Evolutionary conservation across 2,797 vertebrate genomes (phyloP).

Genomic region (Helicolenus hilgendorfi): DNA sequence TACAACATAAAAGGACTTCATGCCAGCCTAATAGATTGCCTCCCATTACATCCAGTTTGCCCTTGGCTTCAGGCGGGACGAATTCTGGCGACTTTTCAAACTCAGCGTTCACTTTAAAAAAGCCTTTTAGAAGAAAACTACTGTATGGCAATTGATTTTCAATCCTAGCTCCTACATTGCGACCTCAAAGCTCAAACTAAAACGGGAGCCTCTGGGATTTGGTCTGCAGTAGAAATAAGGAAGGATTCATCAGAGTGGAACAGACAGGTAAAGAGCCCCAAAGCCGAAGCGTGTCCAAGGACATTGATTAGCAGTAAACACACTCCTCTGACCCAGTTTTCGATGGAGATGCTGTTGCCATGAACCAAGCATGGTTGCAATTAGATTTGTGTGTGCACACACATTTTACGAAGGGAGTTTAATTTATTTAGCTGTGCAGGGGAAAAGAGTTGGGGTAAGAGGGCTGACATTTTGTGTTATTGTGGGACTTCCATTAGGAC

Average conservation of each 20-base stretch:
- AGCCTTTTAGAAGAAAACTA: not conserved
- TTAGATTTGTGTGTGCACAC: conserved; percentile 14
- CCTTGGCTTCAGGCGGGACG: not conserved
- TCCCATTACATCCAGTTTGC: not conserved
- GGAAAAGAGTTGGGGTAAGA: not conserved
- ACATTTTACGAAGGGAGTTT: not conserved
- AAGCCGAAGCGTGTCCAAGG: conserved; percentile 34
- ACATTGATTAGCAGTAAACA: conserved; percentile 70
- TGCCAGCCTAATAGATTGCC: conserved; percentile 15
- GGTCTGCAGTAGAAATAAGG: conserved; percentile 20
- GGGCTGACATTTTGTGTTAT: conserved; percentile 2
- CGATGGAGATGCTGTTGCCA: conserved; percentile 17
- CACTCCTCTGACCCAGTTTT: conserved; percentile 68
- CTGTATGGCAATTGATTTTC: conserved; percentile 53
- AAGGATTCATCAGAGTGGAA: conserved; percentile 52
- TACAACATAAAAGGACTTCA: conserved; percentile 1
- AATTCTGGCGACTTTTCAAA: not conserved
- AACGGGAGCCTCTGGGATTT: conserved; percentile 20
- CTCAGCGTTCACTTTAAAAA: not conserved
- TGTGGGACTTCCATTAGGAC: conserved; percentile 22
- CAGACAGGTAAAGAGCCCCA: conserved; percentile 50
- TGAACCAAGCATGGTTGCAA: conserved; percentile 9
- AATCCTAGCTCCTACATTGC: not conserved
- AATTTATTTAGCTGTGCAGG: conserved; percentile 23
- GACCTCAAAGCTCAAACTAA: conserved; percentile 25